A percentile compares a stretch with the other conserved stretches of the same genome.
phyloP scores from a whole-genome alignment of 2,113 vertebrate species.

The Mirounga angustirostris region DNA sequence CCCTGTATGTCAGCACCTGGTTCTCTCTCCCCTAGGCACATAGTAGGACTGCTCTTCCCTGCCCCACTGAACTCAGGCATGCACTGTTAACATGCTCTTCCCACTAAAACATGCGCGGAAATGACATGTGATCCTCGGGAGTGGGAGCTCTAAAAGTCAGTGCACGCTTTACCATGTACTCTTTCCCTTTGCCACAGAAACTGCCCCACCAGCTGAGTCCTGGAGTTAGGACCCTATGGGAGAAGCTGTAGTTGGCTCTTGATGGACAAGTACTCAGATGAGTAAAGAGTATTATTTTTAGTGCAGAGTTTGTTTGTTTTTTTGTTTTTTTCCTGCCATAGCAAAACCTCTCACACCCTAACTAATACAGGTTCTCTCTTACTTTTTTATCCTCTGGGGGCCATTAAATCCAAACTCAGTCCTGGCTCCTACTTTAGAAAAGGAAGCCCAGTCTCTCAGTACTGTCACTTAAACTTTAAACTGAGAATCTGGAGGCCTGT shows the following conservation, averaged over 20 bases:
- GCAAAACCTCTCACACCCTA: neutral
- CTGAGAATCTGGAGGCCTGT: neutral
- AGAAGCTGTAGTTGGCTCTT: neutral
- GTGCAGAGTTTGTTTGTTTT: neutral
- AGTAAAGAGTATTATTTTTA: neutral
- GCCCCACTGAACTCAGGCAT: neutral
- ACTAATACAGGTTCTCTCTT: neutral
- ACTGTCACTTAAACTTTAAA: neutral
- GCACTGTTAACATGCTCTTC: neutral
- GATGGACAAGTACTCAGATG: neutral
- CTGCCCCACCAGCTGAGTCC: neutral
- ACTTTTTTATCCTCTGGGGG: neutral
- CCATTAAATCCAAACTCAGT: neutral
- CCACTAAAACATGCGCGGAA: neutral
- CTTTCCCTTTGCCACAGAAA: neutral
- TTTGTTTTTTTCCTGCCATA: conserved; percentile 8
- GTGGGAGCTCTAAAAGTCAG: neutral
- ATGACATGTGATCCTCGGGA: neutral
- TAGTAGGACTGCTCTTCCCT: neutral
- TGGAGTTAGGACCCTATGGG: neutral
- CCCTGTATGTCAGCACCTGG: neutral
- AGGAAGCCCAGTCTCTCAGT: neutral
- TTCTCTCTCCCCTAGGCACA: neutral
- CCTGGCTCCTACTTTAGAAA: neutral
- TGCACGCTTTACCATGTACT: accelerated